Conservation (phyloP, 2,113 vertebrate species). For the Pavo muticus region DNA sequence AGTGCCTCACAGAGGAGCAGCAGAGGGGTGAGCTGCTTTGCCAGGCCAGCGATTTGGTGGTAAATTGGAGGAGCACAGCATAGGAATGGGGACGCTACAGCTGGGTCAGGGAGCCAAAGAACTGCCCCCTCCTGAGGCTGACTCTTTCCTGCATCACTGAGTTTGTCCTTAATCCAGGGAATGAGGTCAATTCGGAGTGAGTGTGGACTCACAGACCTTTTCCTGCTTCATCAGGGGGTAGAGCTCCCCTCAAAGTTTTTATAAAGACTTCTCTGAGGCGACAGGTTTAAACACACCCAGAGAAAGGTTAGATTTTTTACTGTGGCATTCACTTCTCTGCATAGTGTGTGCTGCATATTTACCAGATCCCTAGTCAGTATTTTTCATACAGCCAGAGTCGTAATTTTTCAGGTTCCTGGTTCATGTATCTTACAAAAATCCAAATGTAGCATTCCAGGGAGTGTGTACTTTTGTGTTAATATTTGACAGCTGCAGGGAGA, state of each 20-base stretch:
- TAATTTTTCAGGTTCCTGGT: background rate
- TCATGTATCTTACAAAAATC: background rate
- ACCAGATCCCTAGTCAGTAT: background rate
- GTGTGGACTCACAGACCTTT: background rate
- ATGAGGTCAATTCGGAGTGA: accelerated
- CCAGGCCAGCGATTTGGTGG: background rate
- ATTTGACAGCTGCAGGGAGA: conserved; percentile 16
- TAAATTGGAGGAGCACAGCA: background rate
- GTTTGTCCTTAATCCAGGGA: background rate
- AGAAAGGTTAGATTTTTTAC: background rate
- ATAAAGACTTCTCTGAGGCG: background rate
- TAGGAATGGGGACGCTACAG: background rate
- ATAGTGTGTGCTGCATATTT: background rate
- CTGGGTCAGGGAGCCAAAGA: background rate
- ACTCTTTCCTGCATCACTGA: background rate
- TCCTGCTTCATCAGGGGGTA: background rate
- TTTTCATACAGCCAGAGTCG: background rate
- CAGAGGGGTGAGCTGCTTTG: background rate
- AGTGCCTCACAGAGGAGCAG: background rate
- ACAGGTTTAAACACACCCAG: background rate
- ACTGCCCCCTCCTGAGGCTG: background rate
- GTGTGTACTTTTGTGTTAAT: conserved; percentile 13
- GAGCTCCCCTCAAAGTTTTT: background rate
- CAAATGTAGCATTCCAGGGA: background rate
- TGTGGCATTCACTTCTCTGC: background rate